A percentile compares a stretch with the other conserved stretches of the same genome.
Conservation (phyloP, 2,113 vertebrate genomes). For the Serinus canaria region DNA sequence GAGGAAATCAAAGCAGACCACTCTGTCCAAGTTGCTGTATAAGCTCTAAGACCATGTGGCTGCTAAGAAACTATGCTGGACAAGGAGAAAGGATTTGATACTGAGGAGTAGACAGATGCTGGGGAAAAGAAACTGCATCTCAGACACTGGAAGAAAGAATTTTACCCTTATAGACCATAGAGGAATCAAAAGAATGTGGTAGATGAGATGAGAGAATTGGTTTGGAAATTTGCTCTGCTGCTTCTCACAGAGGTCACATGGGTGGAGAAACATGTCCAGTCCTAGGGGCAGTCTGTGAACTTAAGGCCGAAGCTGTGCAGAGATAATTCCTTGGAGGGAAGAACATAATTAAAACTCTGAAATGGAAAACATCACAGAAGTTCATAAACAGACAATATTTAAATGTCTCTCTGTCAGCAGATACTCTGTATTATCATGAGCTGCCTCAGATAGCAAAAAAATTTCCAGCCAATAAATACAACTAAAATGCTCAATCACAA, state of each 20-base stretch:
- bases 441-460: neutral
- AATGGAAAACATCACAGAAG: neutral
- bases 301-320: neutral
- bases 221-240: conserved; percentile 20
- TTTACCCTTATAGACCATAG: neutral
- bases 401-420: neutral
- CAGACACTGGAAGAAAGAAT: neutral
- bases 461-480: neutral
- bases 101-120: neutral
- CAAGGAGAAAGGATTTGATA: neutral
- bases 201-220: conserved; percentile 34
- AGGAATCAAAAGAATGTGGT: neutral
- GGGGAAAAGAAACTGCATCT: neutral
- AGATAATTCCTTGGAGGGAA: neutral
- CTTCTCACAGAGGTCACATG: conserved; percentile 31
- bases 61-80: neutral
- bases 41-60: neutral
- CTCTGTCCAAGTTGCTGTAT: neutral
- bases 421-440: neutral
- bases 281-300: conserved; percentile 4
- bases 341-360: conserved; percentile 40
- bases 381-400: neutral
- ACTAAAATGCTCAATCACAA: neutral
- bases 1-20: neutral
- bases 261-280: neutral